These are phyloP conservation scores for Drosophila teissieri DNA, from an alignment of 1,140 invertebrate genomes.

Conservation along the genomic window DNA sequence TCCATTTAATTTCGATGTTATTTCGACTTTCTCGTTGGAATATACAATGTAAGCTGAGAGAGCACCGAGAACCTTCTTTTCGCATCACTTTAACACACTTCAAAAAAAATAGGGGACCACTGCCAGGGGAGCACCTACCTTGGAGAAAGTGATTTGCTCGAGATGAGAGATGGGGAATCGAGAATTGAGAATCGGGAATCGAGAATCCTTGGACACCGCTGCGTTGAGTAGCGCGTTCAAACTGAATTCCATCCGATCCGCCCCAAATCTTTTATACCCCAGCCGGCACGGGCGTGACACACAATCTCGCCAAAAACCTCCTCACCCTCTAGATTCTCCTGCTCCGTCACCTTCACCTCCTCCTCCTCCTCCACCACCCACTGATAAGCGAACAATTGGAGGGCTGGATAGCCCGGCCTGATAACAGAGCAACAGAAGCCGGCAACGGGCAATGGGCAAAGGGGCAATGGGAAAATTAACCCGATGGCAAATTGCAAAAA, in stretches of 20 bases:
- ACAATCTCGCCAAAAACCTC: constrained; percentile 24
- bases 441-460: constrained; percentile 16
- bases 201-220: constrained; percentile 44
- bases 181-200: constrained; percentile 15
- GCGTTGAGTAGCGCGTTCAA: constrained; percentile 41
- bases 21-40: no score
- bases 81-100: constrained; percentile 6
- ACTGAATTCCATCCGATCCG: constrained; percentile 47
- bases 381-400: constrained; percentile 33
- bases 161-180: constrained; percentile 1
- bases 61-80: neutral
- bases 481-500: constrained; percentile 6
- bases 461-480: constrained; percentile 24
- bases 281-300: constrained; percentile 43
- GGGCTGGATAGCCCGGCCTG: constrained; percentile 24
- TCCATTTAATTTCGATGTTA: neutral
- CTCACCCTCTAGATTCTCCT: neutral
- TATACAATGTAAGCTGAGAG: neutral
- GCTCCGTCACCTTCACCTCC: neutral
- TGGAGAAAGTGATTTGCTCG: constrained; percentile 19
- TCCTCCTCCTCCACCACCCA: neutral
- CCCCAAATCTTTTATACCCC: constrained; percentile 65
- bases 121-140: constrained; percentile 35
- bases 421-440: constrained; percentile 22
- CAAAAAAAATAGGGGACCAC: constrained; percentile 1